Percentiles rank a stretch among this genome's conserved stretches.
Conservation (phyloP, 2,797 vertebrate genomes). For the Acrocephalus scirpaceus region DNA sequence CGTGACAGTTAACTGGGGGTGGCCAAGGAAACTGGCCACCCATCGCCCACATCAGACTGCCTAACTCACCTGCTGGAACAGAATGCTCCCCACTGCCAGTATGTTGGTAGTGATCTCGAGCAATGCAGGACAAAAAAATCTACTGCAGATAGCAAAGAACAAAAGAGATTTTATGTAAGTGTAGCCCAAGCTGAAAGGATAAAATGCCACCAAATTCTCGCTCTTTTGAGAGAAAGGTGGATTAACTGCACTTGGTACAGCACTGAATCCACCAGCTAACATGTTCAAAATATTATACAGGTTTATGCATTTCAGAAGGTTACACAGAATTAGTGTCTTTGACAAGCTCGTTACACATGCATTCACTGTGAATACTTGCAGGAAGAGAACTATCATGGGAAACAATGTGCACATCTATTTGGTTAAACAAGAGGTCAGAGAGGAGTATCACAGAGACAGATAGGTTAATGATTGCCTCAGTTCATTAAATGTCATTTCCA, state of each 20-base stretch:
- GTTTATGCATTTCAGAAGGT: background rate
- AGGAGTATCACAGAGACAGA: background rate
- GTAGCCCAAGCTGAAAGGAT: background rate
- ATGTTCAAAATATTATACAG: background rate
- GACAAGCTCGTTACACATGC: background rate
- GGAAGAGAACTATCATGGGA: background rate
- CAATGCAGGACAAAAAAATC: background rate
- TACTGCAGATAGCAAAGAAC: background rate
- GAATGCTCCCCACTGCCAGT: background rate
- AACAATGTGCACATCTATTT: background rate
- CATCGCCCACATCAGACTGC: background rate
- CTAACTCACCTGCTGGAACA: background rate
- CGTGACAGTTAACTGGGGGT: rapidly evolving
- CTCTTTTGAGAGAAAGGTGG: background rate
- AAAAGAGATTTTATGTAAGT: background rate
- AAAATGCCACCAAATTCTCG: background rate
- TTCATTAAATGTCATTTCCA: background rate
- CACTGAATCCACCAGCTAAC: background rate
- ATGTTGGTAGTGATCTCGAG: background rate
- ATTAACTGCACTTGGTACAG: background rate
- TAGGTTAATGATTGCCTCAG: background rate
- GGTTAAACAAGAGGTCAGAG: background rate
- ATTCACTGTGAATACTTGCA: background rate
- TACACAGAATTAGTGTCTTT: background rate
- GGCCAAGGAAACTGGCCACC: background rate